These are phyloP conservation scores for Luscinia luscinia DNA, from an alignment of 2,797 vertebrate genomes.

Conservation along the genomic window DNA sequence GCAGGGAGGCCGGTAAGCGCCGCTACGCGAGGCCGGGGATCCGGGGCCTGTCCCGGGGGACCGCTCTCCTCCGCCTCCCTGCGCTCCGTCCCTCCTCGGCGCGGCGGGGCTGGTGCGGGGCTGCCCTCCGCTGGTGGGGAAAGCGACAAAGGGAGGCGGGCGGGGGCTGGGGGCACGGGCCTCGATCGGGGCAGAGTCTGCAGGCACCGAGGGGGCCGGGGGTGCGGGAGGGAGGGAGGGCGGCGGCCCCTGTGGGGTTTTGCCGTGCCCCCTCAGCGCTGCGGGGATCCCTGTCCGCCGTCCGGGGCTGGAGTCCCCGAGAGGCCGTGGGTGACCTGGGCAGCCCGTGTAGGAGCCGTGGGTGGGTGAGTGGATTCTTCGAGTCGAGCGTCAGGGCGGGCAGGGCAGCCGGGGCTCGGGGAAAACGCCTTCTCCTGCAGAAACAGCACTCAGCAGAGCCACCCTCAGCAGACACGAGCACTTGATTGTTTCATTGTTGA, in stretches of 20 bases:
- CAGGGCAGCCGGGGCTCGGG: not conserved
- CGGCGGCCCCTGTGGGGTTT: not conserved
- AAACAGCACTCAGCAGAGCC: not conserved
- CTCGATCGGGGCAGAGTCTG: not conserved
- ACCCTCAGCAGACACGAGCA: not conserved
- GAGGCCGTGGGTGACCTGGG: not conserved
- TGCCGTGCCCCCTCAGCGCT: not conserved
- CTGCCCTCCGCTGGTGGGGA: not conserved
- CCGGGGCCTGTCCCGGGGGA: constrained; percentile 53
- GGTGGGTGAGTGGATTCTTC: not conserved
- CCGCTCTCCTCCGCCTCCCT: not conserved
- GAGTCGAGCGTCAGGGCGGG: not conserved
- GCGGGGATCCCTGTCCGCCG: not conserved
- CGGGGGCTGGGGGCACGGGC: not conserved
- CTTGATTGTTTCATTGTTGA: not conserved
- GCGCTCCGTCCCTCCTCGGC: not conserved
- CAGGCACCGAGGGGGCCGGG: not conserved
- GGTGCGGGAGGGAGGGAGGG: not conserved
- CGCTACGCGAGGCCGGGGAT: constrained; percentile 68
- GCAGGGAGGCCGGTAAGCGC: constrained; percentile 83
- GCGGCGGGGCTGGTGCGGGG: not conserved
- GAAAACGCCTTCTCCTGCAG: not conserved
- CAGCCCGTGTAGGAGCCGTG: not conserved
- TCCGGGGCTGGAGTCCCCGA: not conserved
- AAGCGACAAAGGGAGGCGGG: not conserved